These are phyloP conservation scores for Athrips mouffetella DNA, from an alignment of 2,888 invertebrate genomes.

Conservation along the genomic window DNA sequence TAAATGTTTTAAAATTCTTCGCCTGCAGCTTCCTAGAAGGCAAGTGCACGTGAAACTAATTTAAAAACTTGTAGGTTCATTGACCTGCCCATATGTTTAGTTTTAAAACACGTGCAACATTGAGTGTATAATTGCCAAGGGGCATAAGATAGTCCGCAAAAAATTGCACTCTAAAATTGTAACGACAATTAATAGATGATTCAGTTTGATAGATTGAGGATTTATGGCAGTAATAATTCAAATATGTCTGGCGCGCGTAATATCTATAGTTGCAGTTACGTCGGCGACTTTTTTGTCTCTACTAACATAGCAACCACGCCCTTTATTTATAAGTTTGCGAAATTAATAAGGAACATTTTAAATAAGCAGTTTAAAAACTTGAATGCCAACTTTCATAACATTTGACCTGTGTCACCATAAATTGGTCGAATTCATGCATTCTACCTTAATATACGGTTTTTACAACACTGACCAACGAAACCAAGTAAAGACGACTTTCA, in stretches of 20 bases:
- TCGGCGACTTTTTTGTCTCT: background rate
- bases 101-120: conserved; percentile 26
- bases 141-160: conserved; percentile 11
- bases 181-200: conserved; percentile 5
- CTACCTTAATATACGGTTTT: too few relatives aligned
- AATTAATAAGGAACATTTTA: too few relatives aligned
- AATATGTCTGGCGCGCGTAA: background rate
- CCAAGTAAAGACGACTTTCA: too few relatives aligned
- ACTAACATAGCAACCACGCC: too few relatives aligned
- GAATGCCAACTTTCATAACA: too few relatives aligned
- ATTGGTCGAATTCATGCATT: too few relatives aligned
- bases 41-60: conserved; percentile 30
- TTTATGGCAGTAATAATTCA: conserved; percentile 9
- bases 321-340: too few relatives aligned
- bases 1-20: conserved; percentile 23
- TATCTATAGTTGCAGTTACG: too few relatives aligned
- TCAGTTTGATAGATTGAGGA: conserved; percentile 2
- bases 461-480: too few relatives aligned
- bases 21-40: conserved; percentile 22
- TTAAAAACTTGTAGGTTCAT: conserved; percentile 23
- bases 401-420: too few relatives aligned
- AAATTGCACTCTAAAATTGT: conserved; percentile 2
- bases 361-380: too few relatives aligned
- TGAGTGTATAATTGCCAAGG: conserved; percentile 18
- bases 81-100: conserved; percentile 29